Evolutionary conservation across 2,888 invertebrate genomes (phyloP).

Genomic region (Diaprepes abbreviatus): DNA sequence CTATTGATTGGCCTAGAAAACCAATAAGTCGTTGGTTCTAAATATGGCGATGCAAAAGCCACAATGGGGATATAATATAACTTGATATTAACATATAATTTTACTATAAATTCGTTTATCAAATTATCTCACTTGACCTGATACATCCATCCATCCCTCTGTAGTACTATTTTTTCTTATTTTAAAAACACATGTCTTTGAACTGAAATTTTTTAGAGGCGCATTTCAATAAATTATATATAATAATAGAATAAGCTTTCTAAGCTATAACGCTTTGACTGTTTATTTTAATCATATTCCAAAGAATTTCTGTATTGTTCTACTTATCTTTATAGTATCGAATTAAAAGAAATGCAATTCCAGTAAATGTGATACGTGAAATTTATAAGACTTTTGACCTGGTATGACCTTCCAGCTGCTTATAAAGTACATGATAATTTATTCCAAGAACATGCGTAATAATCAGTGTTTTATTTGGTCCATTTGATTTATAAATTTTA

Average conservation of each 20-base stretch:
- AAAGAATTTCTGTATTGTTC: constrained; percentile 41
- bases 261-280: neutral
- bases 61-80: no score
- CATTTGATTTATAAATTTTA: constrained; percentile 11
- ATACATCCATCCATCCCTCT: no score
- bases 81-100: no score
- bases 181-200: neutral
- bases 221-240: neutral
- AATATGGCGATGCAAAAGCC: no score
- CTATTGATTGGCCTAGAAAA: no score
- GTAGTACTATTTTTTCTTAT: no score
- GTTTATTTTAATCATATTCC: constrained; percentile 4
- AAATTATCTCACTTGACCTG: no score
- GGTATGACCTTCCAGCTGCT: constrained; percentile 37
- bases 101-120: no score
- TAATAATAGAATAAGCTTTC: no score
- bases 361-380: constrained; percentile 33
- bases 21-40: no score
- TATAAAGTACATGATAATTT: constrained; percentile 25
- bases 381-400: constrained; percentile 49
- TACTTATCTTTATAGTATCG: constrained; percentile 33
- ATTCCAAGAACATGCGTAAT: constrained; percentile 40
- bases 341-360: constrained; percentile 41
- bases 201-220: neutral
- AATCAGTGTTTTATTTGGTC: constrained; percentile 4